Base-by-base conservation (phyloP, 2,888 invertebrate species). In the Amblyteles armatorius region DNA sequence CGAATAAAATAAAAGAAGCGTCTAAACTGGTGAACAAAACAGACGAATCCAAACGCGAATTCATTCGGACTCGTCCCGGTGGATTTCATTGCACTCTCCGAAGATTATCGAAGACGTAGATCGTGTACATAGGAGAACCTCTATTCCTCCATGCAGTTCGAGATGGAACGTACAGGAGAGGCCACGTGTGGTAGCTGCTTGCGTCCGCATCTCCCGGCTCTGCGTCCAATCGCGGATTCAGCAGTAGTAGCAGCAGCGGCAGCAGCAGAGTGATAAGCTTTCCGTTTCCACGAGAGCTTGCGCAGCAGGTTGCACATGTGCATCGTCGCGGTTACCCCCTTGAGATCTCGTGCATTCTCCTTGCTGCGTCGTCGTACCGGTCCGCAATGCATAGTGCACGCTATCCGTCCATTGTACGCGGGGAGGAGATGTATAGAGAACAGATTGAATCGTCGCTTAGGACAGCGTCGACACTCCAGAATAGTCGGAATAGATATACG, bases 191-290 rank as follows among this genome's bases (percentile, higher is more conserved):
- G 68, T 60, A 65, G 68, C 26, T 79, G 86, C 73, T 84, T 82
- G 74, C 84, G 74, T 80, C 80, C 19, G 82, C 84, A 82, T 69
- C 65, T 68, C 76, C 74, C 65, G 65, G 68, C 71, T 52, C 68
- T 36, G 33, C 69, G 76, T 85, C 68, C 84, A 84, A 81, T 82
- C 77, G 86, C 82, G 63, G 52, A 86, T 84, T 84, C 80, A 86
- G 84, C 86, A 82, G 67, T 73, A 76, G 60, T 69, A 74, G 71
- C 77, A 52, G 36, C 48, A 79, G 40, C 44, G 16, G 74, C 52
- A 76, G 52, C 65, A 65, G 36, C 50, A 65, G 36, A 65, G 82
- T 79, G 77, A 73, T 79, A 77, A 85, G 76, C 82, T 79, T 74
- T 67, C 71, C 77, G 74, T 65, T 77, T 84, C 52, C 63, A 55